A percentile compares a stretch with the other conserved stretches of the same genome.
Conservation (phyloP, 2,888 invertebrate genomes). For the Gari tellinella region DNA sequence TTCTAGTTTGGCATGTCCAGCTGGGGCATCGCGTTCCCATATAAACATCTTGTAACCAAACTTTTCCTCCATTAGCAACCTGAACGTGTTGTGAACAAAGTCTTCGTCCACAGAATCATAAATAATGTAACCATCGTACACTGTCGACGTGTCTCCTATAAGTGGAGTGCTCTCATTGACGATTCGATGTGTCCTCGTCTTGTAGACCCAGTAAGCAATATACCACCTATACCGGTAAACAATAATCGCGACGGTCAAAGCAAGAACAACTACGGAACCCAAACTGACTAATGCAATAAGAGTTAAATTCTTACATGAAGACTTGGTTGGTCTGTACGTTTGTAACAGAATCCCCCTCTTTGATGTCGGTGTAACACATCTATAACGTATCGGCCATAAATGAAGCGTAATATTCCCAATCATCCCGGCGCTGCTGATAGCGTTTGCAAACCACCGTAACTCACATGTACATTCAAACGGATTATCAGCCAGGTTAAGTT, state of each 20-base stretch:
- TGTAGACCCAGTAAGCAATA: conserved; percentile 31
- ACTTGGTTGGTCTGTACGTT: conserved; percentile 4
- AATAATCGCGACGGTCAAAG: conserved; percentile 8
- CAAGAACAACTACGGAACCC: conserved; percentile 12
- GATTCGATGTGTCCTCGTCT: background rate
- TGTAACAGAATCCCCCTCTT: conserved; percentile 4
- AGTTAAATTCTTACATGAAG: conserved; percentile 3
- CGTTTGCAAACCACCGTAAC: conserved; percentile 19
- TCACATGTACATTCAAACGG: conserved; percentile 16
- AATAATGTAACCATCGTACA: conserved; percentile 35
- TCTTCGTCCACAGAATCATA: conserved; percentile 15
- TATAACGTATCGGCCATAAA: conserved; percentile 25
- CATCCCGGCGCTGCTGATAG: background rate
- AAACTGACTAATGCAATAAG: conserved; percentile 3
- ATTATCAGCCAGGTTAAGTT: background rate
- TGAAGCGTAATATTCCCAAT: conserved; percentile 11
- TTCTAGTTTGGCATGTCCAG: conserved; percentile 18
- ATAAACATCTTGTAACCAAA: conserved; percentile 26
- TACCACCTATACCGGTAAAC: conserved; percentile 38
- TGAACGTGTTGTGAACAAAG: conserved; percentile 17
- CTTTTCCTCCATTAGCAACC: conserved; percentile 20
- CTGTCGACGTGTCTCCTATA: background rate
- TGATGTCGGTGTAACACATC: conserved; percentile 19
- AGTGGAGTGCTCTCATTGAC: conserved; percentile 24
- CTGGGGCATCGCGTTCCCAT: conserved; percentile 23